These are phyloP conservation scores for Chelonia mydas DNA, from an alignment of 2,797 vertebrate species.

Conservation along the genomic window DNA sequence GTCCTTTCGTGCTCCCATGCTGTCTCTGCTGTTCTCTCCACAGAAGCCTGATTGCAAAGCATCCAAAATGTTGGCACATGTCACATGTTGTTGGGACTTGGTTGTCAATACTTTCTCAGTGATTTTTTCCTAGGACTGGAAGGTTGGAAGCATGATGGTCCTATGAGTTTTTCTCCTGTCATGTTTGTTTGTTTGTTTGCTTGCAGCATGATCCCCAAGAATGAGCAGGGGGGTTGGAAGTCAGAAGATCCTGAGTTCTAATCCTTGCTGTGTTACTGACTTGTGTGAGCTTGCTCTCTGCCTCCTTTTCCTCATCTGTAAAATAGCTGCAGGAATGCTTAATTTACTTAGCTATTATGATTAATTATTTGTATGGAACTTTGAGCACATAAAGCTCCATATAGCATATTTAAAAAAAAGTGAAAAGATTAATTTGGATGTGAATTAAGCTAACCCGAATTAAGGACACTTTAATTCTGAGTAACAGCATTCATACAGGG, in stretches of 20 bases:
- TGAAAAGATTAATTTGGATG: conserved; percentile 45
- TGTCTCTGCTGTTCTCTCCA: background rate
- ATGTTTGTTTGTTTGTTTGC: background rate
- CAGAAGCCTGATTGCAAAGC: background rate
- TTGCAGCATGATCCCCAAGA: background rate
- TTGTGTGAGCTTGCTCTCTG: background rate
- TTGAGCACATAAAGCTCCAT: conserved; percentile 61
- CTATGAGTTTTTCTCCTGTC: background rate
- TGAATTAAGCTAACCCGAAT: background rate
- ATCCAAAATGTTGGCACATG: background rate
- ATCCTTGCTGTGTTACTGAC: background rate
- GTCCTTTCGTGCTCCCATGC: background rate
- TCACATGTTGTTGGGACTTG: background rate
- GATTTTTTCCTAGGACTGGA: background rate
- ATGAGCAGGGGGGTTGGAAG: background rate
- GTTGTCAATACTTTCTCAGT: background rate
- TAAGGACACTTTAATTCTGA: background rate
- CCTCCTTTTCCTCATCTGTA: background rate
- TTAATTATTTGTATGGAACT: conserved; percentile 50
- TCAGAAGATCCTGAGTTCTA: background rate
- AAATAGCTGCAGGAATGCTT: background rate
- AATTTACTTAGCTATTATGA: background rate
- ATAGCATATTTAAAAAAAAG: conserved; percentile 71
- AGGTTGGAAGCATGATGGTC: background rate
- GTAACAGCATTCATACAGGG: background rate